Conservation (phyloP, 1,140 invertebrate genomes). For the Neuroterus valhalla region DNA sequence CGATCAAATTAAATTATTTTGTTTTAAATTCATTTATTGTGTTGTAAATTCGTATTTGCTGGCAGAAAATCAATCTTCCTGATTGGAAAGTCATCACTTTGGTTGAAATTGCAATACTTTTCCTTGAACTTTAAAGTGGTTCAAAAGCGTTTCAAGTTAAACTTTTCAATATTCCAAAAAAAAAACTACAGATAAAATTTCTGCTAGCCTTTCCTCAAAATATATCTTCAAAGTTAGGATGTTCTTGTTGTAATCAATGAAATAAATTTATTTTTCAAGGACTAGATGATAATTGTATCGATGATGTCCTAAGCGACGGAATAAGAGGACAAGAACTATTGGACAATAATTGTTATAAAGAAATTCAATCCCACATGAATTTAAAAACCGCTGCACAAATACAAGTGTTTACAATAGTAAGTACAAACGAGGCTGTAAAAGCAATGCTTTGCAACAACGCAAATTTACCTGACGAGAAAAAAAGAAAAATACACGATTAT, state of each 20-base stretch:
- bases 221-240: too few relatives aligned
- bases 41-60: too few relatives aligned
- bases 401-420: constrained; percentile 52
- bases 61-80: too few relatives aligned
- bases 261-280: constrained; percentile 53
- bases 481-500: constrained; percentile 64
- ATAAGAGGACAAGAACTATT: constrained; percentile 69
- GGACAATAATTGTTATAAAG: constrained; percentile 72
- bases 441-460: constrained; percentile 75
- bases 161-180: too few relatives aligned
- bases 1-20: too few relatives aligned
- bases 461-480: constrained; percentile 75
- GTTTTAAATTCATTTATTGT: too few relatives aligned
- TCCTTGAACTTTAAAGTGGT: too few relatives aligned
- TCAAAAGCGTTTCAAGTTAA: too few relatives aligned
- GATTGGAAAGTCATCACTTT: too few relatives aligned
- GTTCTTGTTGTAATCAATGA: constrained; percentile 34
- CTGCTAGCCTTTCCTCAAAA: too few relatives aligned
- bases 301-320: constrained; percentile 73
- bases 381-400: constrained; percentile 57
- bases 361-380: constrained; percentile 66
- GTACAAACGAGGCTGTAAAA: constrained; percentile 70
- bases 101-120: too few relatives aligned
- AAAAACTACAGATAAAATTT: too few relatives aligned
- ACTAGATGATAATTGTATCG: constrained; percentile 71